phyloP scores from a whole-genome alignment of 2,113 vertebrate species.

The Grammomys dolichurus region DNA sequence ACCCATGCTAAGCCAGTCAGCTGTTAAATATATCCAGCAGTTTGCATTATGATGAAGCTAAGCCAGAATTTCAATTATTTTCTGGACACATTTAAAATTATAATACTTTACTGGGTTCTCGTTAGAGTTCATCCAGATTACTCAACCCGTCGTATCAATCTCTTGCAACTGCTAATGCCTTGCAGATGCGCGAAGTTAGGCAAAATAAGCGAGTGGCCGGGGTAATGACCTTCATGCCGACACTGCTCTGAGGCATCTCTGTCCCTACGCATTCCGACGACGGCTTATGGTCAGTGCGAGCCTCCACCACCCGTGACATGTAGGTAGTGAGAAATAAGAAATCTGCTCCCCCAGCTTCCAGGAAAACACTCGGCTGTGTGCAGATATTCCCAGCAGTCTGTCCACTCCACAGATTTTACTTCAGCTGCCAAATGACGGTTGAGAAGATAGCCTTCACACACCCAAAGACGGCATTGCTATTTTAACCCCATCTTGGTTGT shows the following conservation, averaged over 20 bases:
- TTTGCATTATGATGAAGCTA: conserved; percentile 89
- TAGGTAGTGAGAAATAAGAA: conserved; percentile 74
- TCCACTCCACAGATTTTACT: neutral
- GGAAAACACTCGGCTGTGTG: neutral
- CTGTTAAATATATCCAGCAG: conserved; percentile 90
- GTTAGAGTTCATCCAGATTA: conserved; percentile 91
- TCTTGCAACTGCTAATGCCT: conserved; percentile 87
- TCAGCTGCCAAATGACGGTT: neutral
- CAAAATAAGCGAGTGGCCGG: conserved; percentile 80
- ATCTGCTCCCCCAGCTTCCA: conserved; percentile 46
- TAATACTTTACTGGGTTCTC: conserved; percentile 90
- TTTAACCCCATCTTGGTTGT: neutral
- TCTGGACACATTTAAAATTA: conserved; percentile 93
- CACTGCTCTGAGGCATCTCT: conserved; percentile 73
- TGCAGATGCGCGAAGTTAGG: conserved; percentile 85
- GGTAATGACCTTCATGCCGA: conserved; percentile 87
- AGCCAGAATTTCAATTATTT: conserved; percentile 93
- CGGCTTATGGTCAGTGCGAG: conserved; percentile 75
- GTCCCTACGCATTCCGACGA: conserved; percentile 38
- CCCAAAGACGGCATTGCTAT: neutral
- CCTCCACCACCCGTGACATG: conserved; percentile 55
- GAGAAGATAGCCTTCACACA: neutral
- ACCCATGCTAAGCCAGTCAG: conserved; percentile 91
- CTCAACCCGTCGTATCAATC: conserved; percentile 90
- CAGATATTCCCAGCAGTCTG: neutral